Evolutionary conservation across 1,140 invertebrate genomes (phyloP).

Genomic region (Ridgeia piscesae): DNA sequence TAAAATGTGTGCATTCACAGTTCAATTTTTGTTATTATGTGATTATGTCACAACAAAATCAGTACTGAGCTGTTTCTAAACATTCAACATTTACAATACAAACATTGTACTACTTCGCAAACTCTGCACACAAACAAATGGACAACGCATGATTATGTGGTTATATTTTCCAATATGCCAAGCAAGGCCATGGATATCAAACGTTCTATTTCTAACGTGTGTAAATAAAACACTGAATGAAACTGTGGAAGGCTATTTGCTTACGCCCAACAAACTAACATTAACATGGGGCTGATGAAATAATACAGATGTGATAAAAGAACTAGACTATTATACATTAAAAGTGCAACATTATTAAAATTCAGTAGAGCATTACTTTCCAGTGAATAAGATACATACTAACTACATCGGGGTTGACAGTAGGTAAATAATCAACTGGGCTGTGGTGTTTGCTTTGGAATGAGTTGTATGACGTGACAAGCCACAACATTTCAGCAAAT

Average conservation of each 20-base stretch:
- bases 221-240: background rate
- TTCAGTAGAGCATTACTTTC: background rate
- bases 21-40: background rate
- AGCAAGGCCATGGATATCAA: background rate
- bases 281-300: background rate
- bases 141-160: background rate
- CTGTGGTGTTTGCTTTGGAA: background rate
- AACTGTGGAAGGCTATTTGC: background rate
- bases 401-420: background rate
- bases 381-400: background rate
- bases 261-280: background rate
- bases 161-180: background rate
- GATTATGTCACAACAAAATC: background rate
- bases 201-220: too few species aligned
- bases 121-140: background rate
- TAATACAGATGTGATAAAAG: background rate
- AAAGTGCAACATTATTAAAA: background rate
- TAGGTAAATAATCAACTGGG: background rate
- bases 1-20: background rate
- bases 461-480: background rate
- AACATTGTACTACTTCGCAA: background rate
- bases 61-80: background rate
- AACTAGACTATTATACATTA: background rate
- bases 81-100: background rate
- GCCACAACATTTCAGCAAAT: background rate